Evolutionary conservation across 2,113 vertebrate genomes (phyloP).

Genomic region (Megaceryle maxima): DNA sequence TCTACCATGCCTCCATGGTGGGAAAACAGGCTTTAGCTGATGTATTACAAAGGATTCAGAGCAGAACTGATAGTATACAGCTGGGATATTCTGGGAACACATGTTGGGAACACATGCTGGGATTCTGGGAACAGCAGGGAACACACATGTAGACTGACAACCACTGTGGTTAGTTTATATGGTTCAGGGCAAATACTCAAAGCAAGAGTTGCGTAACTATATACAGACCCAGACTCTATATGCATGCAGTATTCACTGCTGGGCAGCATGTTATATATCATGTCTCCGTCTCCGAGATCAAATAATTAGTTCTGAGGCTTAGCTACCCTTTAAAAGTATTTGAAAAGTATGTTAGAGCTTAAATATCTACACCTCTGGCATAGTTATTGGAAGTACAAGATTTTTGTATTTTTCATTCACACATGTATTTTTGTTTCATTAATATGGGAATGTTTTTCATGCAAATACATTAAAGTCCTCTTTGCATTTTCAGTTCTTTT

Average conservation of each 20-base stretch:
- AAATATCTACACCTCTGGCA: background rate
- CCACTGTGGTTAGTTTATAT: conserved; percentile 14
- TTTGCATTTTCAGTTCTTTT: background rate
- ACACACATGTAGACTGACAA: conserved; percentile 39
- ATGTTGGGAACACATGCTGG: conserved; percentile 45
- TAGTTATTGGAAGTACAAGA: background rate
- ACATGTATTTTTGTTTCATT: background rate
- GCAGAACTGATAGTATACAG: conserved; percentile 65
- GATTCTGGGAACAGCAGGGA: conserved; percentile 60
- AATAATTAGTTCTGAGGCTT: background rate
- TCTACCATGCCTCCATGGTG: background rate
- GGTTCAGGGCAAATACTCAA: conserved; percentile 42
- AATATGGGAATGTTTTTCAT: background rate
- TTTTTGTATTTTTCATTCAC: background rate
- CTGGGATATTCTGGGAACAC: conserved; percentile 54
- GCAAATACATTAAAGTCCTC: background rate
- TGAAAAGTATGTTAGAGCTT: background rate
- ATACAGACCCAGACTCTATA: background rate
- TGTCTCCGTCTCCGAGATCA: background rate
- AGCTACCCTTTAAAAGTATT: background rate
- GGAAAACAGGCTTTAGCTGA: conserved; percentile 50
- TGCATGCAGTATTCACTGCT: background rate
- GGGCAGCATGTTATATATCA: background rate
- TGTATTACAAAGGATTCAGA: conserved; percentile 49
- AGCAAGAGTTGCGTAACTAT: background rate